These are phyloP conservation scores for Aldrovandia affinis DNA, from an alignment of 2,797 vertebrate species.

Conservation along the genomic window DNA sequence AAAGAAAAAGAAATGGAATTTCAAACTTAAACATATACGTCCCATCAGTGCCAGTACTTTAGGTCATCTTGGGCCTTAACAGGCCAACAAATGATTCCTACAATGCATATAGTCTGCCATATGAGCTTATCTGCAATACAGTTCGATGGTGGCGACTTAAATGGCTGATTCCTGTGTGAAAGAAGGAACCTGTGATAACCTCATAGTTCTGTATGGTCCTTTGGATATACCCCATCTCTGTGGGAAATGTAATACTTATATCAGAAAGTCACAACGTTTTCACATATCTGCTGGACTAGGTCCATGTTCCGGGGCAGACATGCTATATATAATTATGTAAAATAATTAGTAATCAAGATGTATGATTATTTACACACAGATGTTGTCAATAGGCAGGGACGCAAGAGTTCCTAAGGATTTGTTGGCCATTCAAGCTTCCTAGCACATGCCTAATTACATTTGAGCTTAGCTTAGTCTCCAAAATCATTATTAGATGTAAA, in stretches of 20 bases:
- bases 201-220: not conserved
- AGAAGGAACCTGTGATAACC: not conserved
- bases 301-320: not conserved
- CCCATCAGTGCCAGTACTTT: not conserved
- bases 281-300: conserved; percentile 1
- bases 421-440: conserved; percentile 55
- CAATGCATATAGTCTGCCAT: not conserved
- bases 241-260: not conserved
- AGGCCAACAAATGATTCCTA: not conserved
- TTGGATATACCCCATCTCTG: not conserved
- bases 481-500: conserved; percentile 76
- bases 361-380: conserved; percentile 4
- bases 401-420: conserved; percentile 29
- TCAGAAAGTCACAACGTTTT: not conserved
- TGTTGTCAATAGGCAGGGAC: not conserved
- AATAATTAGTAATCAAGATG: conserved; percentile 7
- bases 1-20: no score
- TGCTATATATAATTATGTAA: not conserved
- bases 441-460: conserved; percentile 75
- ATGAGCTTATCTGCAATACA: not conserved
- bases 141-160: not conserved
- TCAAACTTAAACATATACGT: not conserved
- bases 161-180: not conserved
- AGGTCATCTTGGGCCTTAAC: not conserved
- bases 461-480: conserved; percentile 68